Evolutionary conservation across 2,797 vertebrate genomes (phyloP), one percentile per base, ranked within the genome.

Genomic region (Rhinophrynus dorsalis): DNA sequence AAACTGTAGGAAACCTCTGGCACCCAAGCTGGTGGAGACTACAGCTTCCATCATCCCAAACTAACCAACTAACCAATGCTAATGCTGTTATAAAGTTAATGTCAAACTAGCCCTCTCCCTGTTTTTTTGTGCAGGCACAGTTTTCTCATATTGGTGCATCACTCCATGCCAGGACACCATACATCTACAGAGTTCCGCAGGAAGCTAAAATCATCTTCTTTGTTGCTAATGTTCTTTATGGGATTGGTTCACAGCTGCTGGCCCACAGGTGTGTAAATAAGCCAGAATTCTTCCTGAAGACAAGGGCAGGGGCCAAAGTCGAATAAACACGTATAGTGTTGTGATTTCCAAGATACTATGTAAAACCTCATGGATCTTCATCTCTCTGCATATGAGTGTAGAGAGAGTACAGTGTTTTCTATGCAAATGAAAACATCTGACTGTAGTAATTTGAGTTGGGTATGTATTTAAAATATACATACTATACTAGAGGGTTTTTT

Each of bases 121-220:
- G n/a, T 8, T 21, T 56, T 47, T 33, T 45, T 70, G 63, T 69
- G 74, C 88, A 98, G 96, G 95, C 94, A 68, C 96, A 98, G 76
- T 98, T 97, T 81, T 93, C 91, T 78, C 94, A 97, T 72, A 94
- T 95, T 2, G 94, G 95, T 29, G 94, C 94, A 5, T 98, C 96
- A 71, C 92, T 97, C 62, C 96, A 98, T 78, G 96, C 95, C 29
- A 89, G 95, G 83, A 98, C 96, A 0, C 95, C 96, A 2, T 96
- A 97, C 79, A 85, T 90, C 76, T 94, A 94, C 90, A 87, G 96
- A 85, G 94, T 97, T 29, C 94, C 96, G 1, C 87, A 91, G 68
- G 89, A 88, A 35, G 82, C 86, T 27, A 94, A 94, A 81, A 54
- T 79, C 18, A 67, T 92, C 62, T 96, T 98, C 76, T 79, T 97